Evolutionary conservation across 2,797 vertebrate species (phyloP).

Genomic region (Aeoliscus strigatus): DNA sequence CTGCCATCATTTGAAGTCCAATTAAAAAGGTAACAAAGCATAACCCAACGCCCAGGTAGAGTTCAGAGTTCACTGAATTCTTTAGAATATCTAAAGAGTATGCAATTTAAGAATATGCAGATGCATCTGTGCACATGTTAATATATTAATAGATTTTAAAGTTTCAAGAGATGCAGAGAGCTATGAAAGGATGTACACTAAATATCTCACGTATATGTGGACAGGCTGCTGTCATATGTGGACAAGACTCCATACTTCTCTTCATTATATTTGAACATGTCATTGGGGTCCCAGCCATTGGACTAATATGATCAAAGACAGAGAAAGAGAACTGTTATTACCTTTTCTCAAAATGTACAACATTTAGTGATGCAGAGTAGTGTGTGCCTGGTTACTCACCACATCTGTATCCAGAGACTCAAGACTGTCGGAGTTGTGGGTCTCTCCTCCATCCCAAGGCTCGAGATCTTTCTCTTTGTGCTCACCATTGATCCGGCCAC

Average conservation of each 20-base stretch:
- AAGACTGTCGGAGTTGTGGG: slow-evolving; percentile 82
- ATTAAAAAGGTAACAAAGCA: not conserved
- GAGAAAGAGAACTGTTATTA: not conserved
- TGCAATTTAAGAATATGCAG: not conserved
- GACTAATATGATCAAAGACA: slow-evolving; percentile 72
- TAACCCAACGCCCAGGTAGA: not conserved
- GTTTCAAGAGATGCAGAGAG: too few species aligned
- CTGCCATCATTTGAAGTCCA: not conserved
- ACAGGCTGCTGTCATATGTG: slow-evolving; percentile 98
- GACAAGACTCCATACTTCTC: slow-evolving; percentile 97
- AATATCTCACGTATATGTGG: slow-evolving; percentile 94
- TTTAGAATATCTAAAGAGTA: too few species aligned
- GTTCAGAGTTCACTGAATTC: too few species aligned
- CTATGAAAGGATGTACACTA: not conserved
- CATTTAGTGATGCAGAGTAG: not conserved
- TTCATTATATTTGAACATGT: slow-evolving; percentile 99
- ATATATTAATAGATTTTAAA: not conserved
- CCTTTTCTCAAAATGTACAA: not conserved
- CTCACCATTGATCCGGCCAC: slow-evolving; percentile 89
- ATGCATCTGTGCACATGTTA: not conserved
- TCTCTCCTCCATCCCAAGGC: slow-evolving; percentile 96
- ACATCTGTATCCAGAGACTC: slow-evolving; percentile 95
- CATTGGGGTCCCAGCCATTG: slow-evolving; percentile 98
- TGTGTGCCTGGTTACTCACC: slow-evolving; percentile 68
- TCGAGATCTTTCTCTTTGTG: slow-evolving; percentile 98